Percentiles rank a stretch among this genome's conserved stretches.
phyloP scores from a whole-genome alignment of 2,888 invertebrate genomes.

The Chymomyza caudatula region DNA sequence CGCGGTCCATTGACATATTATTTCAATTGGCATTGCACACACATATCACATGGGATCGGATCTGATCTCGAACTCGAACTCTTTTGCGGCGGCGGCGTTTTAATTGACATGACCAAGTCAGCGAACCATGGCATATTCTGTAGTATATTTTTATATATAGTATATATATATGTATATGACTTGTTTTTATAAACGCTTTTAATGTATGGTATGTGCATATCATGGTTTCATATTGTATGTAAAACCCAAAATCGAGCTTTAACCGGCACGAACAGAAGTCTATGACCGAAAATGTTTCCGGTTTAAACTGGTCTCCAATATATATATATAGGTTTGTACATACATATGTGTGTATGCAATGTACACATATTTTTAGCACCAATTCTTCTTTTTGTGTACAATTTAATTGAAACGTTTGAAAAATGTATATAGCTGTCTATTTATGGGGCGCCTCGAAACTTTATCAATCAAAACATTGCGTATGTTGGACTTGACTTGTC shows the following conservation, averaged over 20 bases:
- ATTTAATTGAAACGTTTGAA: constrained; percentile 56
- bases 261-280: constrained; percentile 33
- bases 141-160: too few species aligned
- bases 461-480: constrained; percentile 16
- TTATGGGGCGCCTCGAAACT: neutral
- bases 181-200: neutral
- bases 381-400: constrained; percentile 48
- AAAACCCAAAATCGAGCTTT: constrained; percentile 37
- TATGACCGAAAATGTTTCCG: constrained; percentile 55
- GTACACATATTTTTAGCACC: constrained; percentile 32
- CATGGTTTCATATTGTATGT: constrained; percentile 23
- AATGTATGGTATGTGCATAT: constrained; percentile 14
- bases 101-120: constrained; percentile 14
- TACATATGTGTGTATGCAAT: constrained; percentile 9
- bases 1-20: constrained; percentile 10
- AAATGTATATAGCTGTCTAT: constrained; percentile 7
- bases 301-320: constrained; percentile 35
- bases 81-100: constrained; percentile 1
- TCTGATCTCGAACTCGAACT: constrained; percentile 29
- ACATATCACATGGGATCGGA: constrained; percentile 37
- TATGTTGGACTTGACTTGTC: neutral
- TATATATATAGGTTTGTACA: neutral
- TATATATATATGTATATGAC: too few species aligned
- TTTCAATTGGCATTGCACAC: constrained; percentile 4
- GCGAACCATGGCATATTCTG: constrained; percentile 23